Evolutionary conservation across 1,140 invertebrate genomes (phyloP).

Genomic region (Phortica variegata): DNA sequence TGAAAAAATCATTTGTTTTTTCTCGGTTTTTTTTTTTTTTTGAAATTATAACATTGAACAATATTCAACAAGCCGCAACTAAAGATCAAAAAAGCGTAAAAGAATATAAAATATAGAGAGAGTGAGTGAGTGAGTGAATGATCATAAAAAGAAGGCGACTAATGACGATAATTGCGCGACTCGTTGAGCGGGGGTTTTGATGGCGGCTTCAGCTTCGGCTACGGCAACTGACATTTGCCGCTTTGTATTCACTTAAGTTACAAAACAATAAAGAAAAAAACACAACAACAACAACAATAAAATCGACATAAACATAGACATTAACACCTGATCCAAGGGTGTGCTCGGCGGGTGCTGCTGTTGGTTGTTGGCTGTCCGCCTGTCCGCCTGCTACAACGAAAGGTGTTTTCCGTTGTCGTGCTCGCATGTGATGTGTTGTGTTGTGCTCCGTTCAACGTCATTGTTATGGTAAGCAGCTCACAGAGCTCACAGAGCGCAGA

Average conservation of each 20-base stretch:
- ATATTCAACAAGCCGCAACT: constrained; percentile 54
- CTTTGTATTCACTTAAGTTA: constrained; percentile 24
- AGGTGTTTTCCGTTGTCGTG: constrained; percentile 41
- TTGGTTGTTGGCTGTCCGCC: not conserved
- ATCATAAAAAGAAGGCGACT: constrained; percentile 20
- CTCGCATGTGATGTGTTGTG: too few relatives aligned
- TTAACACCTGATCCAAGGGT: constrained; percentile 43
- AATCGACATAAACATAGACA: constrained; percentile 51
- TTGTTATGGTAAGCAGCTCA: constrained; percentile 51
- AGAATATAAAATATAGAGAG: constrained; percentile 5
- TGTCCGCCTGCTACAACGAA: too few relatives aligned
- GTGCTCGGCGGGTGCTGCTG: not conserved
- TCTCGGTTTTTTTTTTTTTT: too few relatives aligned
- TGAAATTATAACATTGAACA: constrained; percentile 49
- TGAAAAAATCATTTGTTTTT: constrained; percentile 53
- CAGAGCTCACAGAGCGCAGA: too few relatives aligned
- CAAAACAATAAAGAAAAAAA: too few relatives aligned
- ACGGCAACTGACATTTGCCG: constrained; percentile 14
- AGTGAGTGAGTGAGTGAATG: not conserved
- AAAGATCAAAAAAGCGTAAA: constrained; percentile 35
- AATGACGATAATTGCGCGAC: constrained; percentile 51
- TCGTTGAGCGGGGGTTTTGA: too few relatives aligned
- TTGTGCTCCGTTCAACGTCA: constrained; percentile 7
- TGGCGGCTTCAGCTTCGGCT: too few relatives aligned
- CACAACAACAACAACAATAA: constrained; percentile 3